A percentile compares a stretch with the other conserved stretches of the same genome.
phyloP scores from a whole-genome alignment of 2,797 vertebrate genomes.

The Poecilia gillii region DNA sequence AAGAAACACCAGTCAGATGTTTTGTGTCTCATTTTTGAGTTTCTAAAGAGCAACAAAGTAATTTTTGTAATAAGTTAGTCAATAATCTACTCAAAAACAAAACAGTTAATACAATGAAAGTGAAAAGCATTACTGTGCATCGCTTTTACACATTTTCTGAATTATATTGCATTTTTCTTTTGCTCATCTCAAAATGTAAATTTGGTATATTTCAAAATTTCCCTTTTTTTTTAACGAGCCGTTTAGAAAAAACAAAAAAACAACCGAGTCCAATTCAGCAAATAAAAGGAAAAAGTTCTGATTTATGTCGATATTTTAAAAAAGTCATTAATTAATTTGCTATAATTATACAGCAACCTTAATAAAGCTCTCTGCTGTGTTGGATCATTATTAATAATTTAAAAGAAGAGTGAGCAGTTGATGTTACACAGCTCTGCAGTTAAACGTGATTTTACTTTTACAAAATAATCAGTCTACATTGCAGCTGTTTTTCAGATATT shows the following conservation, averaged over 20 bases:
- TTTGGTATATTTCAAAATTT: background rate
- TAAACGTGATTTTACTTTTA: background rate
- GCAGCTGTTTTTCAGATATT: background rate
- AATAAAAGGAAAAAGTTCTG: background rate
- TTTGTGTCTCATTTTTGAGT: background rate
- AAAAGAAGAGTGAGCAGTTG: background rate
- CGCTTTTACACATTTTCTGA: background rate
- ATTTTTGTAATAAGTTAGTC: background rate
- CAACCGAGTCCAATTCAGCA: background rate
- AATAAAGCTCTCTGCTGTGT: background rate
- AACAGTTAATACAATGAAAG: background rate
- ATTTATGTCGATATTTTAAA: background rate
- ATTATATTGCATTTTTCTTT: background rate
- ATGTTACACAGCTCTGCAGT: background rate
- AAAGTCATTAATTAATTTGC: background rate
- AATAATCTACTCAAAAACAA: background rate
- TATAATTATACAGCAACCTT: background rate
- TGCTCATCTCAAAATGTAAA: background rate
- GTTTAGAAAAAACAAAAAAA: background rate
- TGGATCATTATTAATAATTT: background rate
- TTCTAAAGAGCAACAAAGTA: background rate
- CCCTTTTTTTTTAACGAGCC: background rate
- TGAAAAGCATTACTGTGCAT: background rate
- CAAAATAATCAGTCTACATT: background rate
- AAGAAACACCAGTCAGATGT: background rate